Evolutionary conservation across 2,797 vertebrate species (phyloP).

Genomic region (Pangasius larnaudii): DNA sequence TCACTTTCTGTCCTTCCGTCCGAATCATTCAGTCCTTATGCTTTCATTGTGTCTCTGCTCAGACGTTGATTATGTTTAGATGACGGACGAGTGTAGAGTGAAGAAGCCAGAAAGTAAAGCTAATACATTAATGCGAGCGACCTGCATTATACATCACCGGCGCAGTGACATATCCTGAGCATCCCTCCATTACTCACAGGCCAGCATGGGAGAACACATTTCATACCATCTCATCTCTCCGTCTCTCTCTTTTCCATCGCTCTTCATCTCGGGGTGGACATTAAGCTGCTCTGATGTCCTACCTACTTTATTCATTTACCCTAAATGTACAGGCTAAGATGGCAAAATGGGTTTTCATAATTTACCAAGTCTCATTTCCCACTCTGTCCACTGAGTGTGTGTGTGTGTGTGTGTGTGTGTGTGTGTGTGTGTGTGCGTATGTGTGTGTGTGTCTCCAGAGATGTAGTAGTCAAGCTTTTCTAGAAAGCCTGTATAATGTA

Average conservation of each 20-base stretch:
- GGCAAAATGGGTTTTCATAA: slow-evolving; percentile 51
- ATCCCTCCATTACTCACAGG: slow-evolving; percentile 59
- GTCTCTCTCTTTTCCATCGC: slow-evolving; percentile 2
- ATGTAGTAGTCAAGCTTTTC: not conserved
- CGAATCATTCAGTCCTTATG: slow-evolving; percentile 51
- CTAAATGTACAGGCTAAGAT: slow-evolving; percentile 39
- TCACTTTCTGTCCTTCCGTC: slow-evolving; percentile 3
- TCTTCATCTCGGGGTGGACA: not conserved
- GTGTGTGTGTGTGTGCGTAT: slow-evolving; percentile 3
- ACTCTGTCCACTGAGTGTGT: slow-evolving; percentile 11
- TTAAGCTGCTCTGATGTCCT: slow-evolving; percentile 29
- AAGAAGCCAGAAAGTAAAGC: slow-evolving; percentile 44
- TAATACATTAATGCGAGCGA: slow-evolving; percentile 62
- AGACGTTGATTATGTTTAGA: slow-evolving; percentile 52
- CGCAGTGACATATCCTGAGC: slow-evolving; percentile 52
- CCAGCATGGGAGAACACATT: slow-evolving; percentile 56
- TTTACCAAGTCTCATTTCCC: slow-evolving; percentile 40
- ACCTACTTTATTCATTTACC: slow-evolving; percentile 44
- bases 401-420: slow-evolving; percentile 1
- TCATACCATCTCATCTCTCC: slow-evolving; percentile 42
- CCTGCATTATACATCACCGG: slow-evolving; percentile 58
- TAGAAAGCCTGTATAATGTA: not conserved
- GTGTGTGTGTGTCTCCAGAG: slow-evolving; percentile 11
- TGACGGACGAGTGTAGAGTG: slow-evolving; percentile 42
- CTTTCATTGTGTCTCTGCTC: slow-evolving; percentile 54